Conservation (phyloP, 2,888 invertebrate species). For the Elmis aenea region DNA sequence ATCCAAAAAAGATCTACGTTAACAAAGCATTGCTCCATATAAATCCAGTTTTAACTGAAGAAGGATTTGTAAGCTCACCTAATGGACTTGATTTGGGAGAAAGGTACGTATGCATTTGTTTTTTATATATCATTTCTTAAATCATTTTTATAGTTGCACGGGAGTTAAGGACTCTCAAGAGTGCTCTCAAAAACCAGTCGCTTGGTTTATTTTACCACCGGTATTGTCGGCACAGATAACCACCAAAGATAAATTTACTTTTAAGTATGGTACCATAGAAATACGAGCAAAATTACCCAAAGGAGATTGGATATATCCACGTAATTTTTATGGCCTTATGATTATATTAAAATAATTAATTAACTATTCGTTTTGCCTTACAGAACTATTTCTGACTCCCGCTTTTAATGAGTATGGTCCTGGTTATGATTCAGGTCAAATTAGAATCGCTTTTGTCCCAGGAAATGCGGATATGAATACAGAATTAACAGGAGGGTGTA, state of each 20-base stretch:
- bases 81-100: conserved; percentile 38
- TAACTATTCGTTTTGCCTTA: conserved; percentile 18
- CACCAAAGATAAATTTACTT: conserved; percentile 59
- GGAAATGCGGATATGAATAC: conserved; percentile 51
- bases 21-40: no score
- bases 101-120: conserved; percentile 30
- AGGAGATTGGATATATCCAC: conserved; percentile 75
- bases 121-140: no score
- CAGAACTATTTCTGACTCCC: conserved; percentile 65
- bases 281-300: conserved; percentile 66
- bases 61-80: conserved; percentile 45
- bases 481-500: conserved; percentile 27
- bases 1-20: conserved; percentile 51
- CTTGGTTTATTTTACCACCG: conserved; percentile 62
- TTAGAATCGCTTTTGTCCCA: conserved; percentile 64
- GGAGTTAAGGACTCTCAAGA: conserved; percentile 32
- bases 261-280: conserved; percentile 64
- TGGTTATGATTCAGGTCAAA: conserved; percentile 60
- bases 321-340: conserved; percentile 46
- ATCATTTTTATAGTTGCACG: conserved; percentile 45
- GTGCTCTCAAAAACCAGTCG: conserved; percentile 49
- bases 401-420: conserved; percentile 57
- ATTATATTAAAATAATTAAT: neutral
- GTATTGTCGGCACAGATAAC: conserved; percentile 59
- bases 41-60: conserved; percentile 54